These are phyloP conservation scores for Spermophilus dauricus DNA, from an alignment of 2,113 vertebrate species.

Conservation along the genomic window DNA sequence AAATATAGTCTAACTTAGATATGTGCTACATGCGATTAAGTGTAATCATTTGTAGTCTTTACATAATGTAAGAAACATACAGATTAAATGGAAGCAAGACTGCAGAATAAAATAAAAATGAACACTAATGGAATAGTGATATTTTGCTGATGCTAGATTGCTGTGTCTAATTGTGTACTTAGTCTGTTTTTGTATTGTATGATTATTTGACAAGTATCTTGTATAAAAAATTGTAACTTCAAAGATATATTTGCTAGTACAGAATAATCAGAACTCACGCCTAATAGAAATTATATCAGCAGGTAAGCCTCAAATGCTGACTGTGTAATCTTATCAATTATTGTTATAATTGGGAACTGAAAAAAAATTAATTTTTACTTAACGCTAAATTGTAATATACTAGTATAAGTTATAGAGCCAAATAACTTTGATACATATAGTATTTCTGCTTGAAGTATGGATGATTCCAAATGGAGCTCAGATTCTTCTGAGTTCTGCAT, in stretches of 20 bases:
- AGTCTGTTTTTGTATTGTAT: not conserved
- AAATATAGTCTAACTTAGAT: not conserved
- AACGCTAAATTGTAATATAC: not conserved
- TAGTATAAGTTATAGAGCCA: not conserved
- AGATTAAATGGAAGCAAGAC: conserved; percentile 40
- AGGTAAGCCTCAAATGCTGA: not conserved
- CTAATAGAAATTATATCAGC: conserved; percentile 15
- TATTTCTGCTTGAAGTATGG: not conserved
- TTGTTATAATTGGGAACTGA: not conserved
- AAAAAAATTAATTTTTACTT: not conserved
- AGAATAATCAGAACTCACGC: not conserved
- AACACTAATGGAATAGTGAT: not conserved
- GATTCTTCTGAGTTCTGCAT: not conserved
- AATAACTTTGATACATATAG: not conserved
- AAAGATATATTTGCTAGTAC: not conserved
- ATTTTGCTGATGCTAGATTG: not conserved
- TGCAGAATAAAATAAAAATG: conserved; percentile 32
- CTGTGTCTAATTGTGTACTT: conserved; percentile 19
- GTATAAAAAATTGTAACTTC: not conserved
- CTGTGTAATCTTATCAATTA: not conserved
- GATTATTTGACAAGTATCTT: not conserved
- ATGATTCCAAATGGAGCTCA: not conserved
- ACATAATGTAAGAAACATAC: conserved; percentile 13
- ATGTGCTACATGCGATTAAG: conserved; percentile 1
- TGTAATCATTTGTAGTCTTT: not conserved